Base-by-base conservation (phyloP, 2,888 invertebrate genomes). In the Plusia festucae region DNA sequence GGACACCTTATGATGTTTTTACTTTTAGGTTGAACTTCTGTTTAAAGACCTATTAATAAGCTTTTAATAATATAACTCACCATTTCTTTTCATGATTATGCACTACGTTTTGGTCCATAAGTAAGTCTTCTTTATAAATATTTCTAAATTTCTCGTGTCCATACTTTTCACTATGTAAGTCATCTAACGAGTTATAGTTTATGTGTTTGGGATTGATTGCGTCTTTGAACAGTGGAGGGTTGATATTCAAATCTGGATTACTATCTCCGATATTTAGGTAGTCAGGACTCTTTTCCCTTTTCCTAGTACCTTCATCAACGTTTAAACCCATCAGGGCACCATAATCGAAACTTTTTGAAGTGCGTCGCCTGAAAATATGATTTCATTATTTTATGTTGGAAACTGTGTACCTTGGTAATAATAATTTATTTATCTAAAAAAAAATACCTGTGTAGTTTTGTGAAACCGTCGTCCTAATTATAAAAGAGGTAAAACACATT, bases 21-120 rank as follows among this genome's bases (percentile, higher is more conserved):
- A 24, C 5, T 24, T 24, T 24, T 24, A 24, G 2, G 24, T 3
- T 24, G 2, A 24, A 24, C 24, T 24, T 24, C 24, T 5, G 27
- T 27, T 27, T 24, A 4, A 27, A 5, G 8, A 27, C 4, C 27
- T 27, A 27, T 7, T 8, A n/a, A n/a, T n/a, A 3, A 32, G 32
- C 1, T 32, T 32, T 15, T n/a, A 40, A 40, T 15, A n/a, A n/a
- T 40, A n/a, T n/a, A 5, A 27, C 76, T 79, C 69, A 90, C 90
- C 88, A 85, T 78, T 88, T 89, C 27, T 85, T 88, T 34, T 84
- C 76, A 0, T 79, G 78, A 60, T 63, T 78, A 40, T 77, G 82
- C 8, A 46, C 49, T 2, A 52, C 16, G 44, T 65, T 69, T 24
- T 18, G 70, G 54, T 77, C 71, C 30, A 59, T 27, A 2, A 70